Base-by-base conservation (phyloP, 2,797 vertebrate species). In the Selene dorsalis region DNA sequence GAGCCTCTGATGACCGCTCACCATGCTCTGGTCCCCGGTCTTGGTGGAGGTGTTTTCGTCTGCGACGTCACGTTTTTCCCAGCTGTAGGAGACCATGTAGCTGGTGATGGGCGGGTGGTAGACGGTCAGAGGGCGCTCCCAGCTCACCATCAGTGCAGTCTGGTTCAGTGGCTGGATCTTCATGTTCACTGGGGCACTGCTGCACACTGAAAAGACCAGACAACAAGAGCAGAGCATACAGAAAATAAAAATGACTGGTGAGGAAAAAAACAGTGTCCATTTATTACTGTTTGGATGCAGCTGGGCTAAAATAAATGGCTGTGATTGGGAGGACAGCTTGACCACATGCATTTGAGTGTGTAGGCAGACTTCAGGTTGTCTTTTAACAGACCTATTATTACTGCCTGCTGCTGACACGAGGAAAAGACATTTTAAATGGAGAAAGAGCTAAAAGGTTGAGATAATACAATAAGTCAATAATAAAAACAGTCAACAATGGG, bases 41-140 rank as follows among this genome's bases (percentile, higher is more conserved):
- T 99, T 98, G 6, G 95, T 97, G 87, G 97, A 99, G 2, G 97
- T 98, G 90, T 96, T 98, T 91, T 99, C 98, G 80, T 98, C 96
- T 32, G 97, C 94, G 0, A 97, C 93, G 10, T 99, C 97, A 0
- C 97, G 96, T 92, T 96, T 99, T 89, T 95, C 96, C 97, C 98
- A 99, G 94, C 98, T 99, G 88, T 99, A 99, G 72, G 98, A 99
- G 71, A 99, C 96, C 95, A 97, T 95, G 90, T 98, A 99, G 86
- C 96, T 97, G 92, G 96, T 95, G 92, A 99, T 96, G 0, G 98
- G 98, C 1, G 98, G 97, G 85, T 99, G 97, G 94, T 99, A 99
- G 89, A 98, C 79, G 57, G 91, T 95, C 85, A 97, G 94, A 0
- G 98, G 98, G 30, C 95, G 95, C 69, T 96, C 96, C 98, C 98